Evolutionary conservation across 2,113 vertebrate genomes (phyloP), one percentile per base, ranked within the genome.

Genomic region (Dasyprocta punctata): DNA sequence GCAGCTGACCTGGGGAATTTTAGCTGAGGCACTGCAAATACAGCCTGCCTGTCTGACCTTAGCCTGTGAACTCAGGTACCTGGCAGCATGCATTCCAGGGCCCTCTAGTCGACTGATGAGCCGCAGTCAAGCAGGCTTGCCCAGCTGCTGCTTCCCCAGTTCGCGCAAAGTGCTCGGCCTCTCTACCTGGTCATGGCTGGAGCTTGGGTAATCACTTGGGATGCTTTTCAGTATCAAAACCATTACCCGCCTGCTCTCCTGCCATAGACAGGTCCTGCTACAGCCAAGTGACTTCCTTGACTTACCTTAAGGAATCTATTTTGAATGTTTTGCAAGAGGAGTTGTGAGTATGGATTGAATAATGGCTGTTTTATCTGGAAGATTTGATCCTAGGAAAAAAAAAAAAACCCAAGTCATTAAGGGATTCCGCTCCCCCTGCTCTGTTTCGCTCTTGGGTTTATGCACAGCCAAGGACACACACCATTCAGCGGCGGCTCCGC

Each of bases 281-380:
- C 13, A 61, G 36, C 38, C 44, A 22, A 86, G 89, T 89, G 56
- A 73, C 16, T 85, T 90, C 41, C 67, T 77, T 44, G 14, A 54
- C 26, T 49, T 3, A 26, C 47, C 54, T 20, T 20, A 58, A 80
- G n/a, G 69, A 94, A 63, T n/a, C 87, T 16, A 0, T 84, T 94
- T 84, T 88, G 82, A 86, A 58, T 96, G 88, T 86, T 96, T 93
- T 86, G 17, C 44, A 96, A 83, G 91, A 38, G 75, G n/a, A 19
- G 0, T 58, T 49, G 38, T 94, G 44, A 80, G 1, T 67, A 0
- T 5, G 3, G 75, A 81, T 73, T 0, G 63, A 90, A 87, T 44
- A 20, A 47, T 10, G 9, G 81, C 58, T 94, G 8, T 96, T 97
- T 97, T 11, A 58, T 49, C 41, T 58, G 86, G 49, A 86, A 96